These are phyloP conservation scores for Lacanobia oleracea DNA, from an alignment of 2,888 invertebrate genomes.

Conservation along the genomic window DNA sequence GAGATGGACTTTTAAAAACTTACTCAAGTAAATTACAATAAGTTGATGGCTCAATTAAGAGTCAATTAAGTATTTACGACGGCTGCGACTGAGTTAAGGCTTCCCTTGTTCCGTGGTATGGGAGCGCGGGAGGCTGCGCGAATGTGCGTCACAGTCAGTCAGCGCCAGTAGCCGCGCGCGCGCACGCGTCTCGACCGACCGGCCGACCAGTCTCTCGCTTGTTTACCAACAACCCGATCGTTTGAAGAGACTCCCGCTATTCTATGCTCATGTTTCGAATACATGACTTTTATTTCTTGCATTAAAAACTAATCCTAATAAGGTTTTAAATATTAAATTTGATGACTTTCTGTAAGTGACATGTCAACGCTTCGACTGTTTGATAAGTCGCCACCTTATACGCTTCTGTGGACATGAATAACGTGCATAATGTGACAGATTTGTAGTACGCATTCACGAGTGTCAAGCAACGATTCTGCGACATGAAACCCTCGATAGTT, in stretches of 20 bases:
- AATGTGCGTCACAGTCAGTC: constrained; percentile 80
- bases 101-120: constrained; percentile 77
- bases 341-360: constrained; percentile 84
- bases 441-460: constrained; percentile 81
- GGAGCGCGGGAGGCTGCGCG: constrained; percentile 83
- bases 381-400: constrained; percentile 84
- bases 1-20: constrained; percentile 11
- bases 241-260: constrained; percentile 67
- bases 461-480: constrained; percentile 80
- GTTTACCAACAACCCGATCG: constrained; percentile 82
- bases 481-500: constrained; percentile 84
- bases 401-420: constrained; percentile 83
- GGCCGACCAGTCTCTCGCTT: constrained; percentile 72
- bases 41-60: constrained; percentile 58
- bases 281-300: constrained; percentile 65
- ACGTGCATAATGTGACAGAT: constrained; percentile 88
- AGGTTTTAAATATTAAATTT: constrained; percentile 78
- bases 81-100: constrained; percentile 55
- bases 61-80: constrained; percentile 65
- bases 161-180: constrained; percentile 85
- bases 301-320: constrained; percentile 72
- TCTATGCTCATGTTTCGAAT: constrained; percentile 69
- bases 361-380: constrained; percentile 84
- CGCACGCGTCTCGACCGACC: constrained; percentile 83
- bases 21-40: constrained; percentile 41